Conservation (phyloP, 1,140 invertebrate species). For the Euwallacea similis region DNA sequence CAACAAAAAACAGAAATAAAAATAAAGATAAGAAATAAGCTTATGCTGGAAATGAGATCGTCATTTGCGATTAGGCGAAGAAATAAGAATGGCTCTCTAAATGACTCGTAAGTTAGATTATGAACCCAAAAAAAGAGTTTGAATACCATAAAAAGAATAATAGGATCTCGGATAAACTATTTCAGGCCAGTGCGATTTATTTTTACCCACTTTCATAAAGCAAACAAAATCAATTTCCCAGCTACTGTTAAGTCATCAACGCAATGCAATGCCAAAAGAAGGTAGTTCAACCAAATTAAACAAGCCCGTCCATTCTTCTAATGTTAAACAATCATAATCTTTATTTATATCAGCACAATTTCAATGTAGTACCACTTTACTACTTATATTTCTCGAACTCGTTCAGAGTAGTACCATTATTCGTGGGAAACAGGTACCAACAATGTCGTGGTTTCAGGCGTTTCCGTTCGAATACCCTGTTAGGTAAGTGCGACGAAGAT, state of each 20-base stretch:
- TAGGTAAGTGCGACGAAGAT: slow-evolving; percentile 24
- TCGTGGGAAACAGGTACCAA: slow-evolving; percentile 38
- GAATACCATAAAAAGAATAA: slow-evolving; percentile 19
- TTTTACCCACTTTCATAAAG: neutral
- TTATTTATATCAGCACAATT: slow-evolving; percentile 37
- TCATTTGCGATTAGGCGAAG: slow-evolving; percentile 17
- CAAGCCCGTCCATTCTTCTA: slow-evolving; percentile 8
- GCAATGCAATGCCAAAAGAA: neutral
- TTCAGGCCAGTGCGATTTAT: neutral
- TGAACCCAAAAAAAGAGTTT: neutral
- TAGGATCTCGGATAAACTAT: slow-evolving; percentile 1
- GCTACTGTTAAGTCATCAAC: neutral
- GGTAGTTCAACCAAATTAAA: slow-evolving; percentile 8
- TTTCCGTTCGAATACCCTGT: slow-evolving; percentile 27
- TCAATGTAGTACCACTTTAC: slow-evolving; percentile 36
- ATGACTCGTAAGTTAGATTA: slow-evolving; percentile 20
- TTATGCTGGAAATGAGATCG: slow-evolving; percentile 19
- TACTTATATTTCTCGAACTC: slow-evolving; percentile 36
- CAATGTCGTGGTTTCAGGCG: slow-evolving; percentile 36
- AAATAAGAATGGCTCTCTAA: slow-evolving; percentile 24
- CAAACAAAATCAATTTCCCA: neutral
- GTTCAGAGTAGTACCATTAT: slow-evolving; percentile 37
- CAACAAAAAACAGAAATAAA: slow-evolving; percentile 12
- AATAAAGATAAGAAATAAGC: slow-evolving; percentile 18
- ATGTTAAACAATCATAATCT: slow-evolving; percentile 34